phyloP scores from a whole-genome alignment of 2,113 vertebrate species.

The Stomatorhinus ivindoensis region DNA sequence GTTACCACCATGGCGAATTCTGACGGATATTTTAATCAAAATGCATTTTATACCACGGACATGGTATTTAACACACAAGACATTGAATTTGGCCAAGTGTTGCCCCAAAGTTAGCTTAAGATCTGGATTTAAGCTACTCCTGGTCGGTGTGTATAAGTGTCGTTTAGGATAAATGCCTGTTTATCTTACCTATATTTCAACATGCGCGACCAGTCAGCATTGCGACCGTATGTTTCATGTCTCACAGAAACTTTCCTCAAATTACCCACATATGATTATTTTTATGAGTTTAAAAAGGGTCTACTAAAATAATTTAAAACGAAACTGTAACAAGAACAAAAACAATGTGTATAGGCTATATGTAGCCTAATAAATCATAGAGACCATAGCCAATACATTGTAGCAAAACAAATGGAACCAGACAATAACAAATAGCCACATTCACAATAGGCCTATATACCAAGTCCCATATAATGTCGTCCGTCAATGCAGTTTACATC shows the following conservation, averaged over 20 bases:
- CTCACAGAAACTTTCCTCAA: neutral
- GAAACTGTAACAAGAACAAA: neutral
- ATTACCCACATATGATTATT: neutral
- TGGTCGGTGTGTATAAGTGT: neutral
- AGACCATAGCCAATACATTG: neutral
- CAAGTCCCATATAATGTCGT: neutral
- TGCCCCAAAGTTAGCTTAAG: neutral
- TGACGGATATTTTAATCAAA: neutral
- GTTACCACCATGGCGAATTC: neutral
- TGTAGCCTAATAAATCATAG: neutral
- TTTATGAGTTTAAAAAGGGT: neutral
- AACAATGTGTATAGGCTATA: neutral
- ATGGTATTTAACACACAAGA: neutral
- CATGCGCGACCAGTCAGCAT: neutral
- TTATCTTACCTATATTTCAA: neutral
- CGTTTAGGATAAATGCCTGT: neutral
- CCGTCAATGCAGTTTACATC: neutral
- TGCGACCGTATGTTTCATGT: neutral
- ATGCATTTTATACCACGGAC: neutral
- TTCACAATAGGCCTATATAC: neutral
- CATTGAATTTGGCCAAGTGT: neutral
- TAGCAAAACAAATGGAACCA: neutral
- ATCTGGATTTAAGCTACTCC: neutral
- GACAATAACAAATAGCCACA: neutral
- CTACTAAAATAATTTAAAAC: neutral